These are phyloP conservation scores for Etheostoma nigrum DNA, from an alignment of 2,797 vertebrate genomes.

Conservation along the genomic window DNA sequence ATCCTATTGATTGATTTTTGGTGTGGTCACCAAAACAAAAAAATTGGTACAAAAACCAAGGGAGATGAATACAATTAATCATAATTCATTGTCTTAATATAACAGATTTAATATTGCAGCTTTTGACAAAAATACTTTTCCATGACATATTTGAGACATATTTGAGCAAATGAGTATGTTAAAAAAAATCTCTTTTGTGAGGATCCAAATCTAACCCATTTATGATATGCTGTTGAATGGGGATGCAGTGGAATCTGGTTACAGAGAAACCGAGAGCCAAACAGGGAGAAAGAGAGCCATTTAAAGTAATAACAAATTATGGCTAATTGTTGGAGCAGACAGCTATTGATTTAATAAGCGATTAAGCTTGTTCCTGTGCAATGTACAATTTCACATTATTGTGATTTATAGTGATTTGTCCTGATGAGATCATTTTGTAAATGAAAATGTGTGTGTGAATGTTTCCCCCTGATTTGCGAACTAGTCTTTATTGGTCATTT, in stretches of 20 bases:
- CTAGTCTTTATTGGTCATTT: slow-evolving; percentile 8
- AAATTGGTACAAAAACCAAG: not conserved
- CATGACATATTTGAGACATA: not conserved
- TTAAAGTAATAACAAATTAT: slow-evolving; percentile 30
- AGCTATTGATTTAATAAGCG: slow-evolving; percentile 39
- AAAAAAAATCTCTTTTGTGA: not conserved
- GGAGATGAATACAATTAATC: not conserved
- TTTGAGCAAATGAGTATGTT: not conserved
- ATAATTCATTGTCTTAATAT: not conserved
- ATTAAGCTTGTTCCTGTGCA: slow-evolving; percentile 22
- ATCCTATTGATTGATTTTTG: not conserved
- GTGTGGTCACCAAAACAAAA: not conserved
- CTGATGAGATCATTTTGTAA: slow-evolving; percentile 25
- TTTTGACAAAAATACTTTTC: not conserved
- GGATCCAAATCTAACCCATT: not conserved
- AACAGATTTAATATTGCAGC: slow-evolving; percentile 1
- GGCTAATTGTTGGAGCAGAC: slow-evolving; percentile 34
- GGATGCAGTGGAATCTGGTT: not conserved
- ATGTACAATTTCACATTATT: slow-evolving; percentile 20
- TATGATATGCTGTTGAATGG: not conserved
- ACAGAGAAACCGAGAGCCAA: slow-evolving; percentile 9
- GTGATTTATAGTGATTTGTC: slow-evolving; percentile 31
- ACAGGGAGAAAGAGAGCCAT: slow-evolving; percentile 5
- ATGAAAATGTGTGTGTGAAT: not conserved
- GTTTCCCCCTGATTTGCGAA: not conserved